Base-by-base conservation (phyloP, 30 jellyfish, hydroid and myxozoan species). In the Chrysaora quinquecirrha region DNA sequence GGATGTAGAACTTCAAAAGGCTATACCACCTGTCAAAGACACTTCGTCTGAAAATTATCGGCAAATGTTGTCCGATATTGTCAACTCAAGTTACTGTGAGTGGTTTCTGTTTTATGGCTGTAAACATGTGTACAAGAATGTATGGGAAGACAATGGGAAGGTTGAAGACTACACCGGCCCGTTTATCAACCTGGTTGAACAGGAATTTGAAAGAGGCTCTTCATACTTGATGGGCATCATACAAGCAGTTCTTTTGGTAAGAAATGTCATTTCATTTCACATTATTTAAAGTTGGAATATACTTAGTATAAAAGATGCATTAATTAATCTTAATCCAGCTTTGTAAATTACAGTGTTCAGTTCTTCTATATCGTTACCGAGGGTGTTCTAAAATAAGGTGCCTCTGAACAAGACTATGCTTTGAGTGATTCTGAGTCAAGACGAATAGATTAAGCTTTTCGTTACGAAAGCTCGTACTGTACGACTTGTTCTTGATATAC, bases 171-270 rank as follows among this genome's bases (percentile, higher is more conserved):
- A 62, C 35, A 3, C 20, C 2, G 75, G 35, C 20, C 75, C 75
- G 1, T 20, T 62, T 1, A 23, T 62, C 1, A 25, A 23, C 75
- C 33, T 1, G 12, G 23, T 20, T 12, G 12, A 18, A 3, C 75
- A 62, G 35, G 75, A 62, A 3, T 18, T 22, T 35, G 38, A 62
- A 62, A 62, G 75, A 23, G 25, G 75, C 35, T 12, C 38, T 25
- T 18, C 38, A 1, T 62, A 62, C 34, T 1, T 62, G 34, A 62
- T 62, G 75, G 75, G 75, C 75, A 23, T 62, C 25, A 2, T 62
- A 34, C 75, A 62, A 62, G 75, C 75, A 9, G 12, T 62, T 23
- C 20, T 62, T 23, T 3, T 62, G 75, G 75, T 62, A 34, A 62
- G 75, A 22, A 22, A 20, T 23, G 34, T 23, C 2, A 54, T 2